Percentiles rank a stretch among this genome's conserved stretches.
Evolutionary conservation across 1,140 invertebrate species (phyloP).

Genomic region (Aphaenogaster rudis): DNA sequence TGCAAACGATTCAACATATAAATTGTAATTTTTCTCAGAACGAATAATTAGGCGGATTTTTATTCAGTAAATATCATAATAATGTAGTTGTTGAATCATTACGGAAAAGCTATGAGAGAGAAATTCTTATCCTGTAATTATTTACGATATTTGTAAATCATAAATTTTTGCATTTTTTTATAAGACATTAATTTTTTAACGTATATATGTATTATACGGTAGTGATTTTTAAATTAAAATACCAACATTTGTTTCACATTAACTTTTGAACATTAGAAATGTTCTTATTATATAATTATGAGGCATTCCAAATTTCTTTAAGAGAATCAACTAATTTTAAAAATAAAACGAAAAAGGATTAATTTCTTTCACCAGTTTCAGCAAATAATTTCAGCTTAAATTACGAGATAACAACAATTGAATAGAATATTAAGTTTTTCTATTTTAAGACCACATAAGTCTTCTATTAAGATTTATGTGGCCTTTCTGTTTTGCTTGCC

Average conservation of each 20-base stretch:
- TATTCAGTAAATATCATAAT: neutral
- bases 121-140: neutral
- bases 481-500: neutral
- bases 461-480: neutral
- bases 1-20: neutral
- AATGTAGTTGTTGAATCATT: neutral
- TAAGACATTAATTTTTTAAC: neutral
- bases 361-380: neutral
- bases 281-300: neutral
- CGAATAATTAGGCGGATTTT: neutral
- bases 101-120: neutral
- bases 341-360: neutral
- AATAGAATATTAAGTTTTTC: neutral
- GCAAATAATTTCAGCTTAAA: constrained; percentile 1
- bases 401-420: neutral
- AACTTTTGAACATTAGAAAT: neutral
- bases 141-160: neutral
- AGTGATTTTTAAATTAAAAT: neutral
- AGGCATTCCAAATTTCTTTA: neutral
- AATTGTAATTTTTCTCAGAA: no score
- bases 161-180: neutral
- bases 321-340: neutral
- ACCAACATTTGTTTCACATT: neutral
- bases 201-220: neutral
- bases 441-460: no score